Percentiles rank a stretch among this genome's conserved stretches.
These are phyloP conservation scores for Bombyx huttoni DNA, from an alignment of 2,888 invertebrate species.

Conservation along the genomic window DNA sequence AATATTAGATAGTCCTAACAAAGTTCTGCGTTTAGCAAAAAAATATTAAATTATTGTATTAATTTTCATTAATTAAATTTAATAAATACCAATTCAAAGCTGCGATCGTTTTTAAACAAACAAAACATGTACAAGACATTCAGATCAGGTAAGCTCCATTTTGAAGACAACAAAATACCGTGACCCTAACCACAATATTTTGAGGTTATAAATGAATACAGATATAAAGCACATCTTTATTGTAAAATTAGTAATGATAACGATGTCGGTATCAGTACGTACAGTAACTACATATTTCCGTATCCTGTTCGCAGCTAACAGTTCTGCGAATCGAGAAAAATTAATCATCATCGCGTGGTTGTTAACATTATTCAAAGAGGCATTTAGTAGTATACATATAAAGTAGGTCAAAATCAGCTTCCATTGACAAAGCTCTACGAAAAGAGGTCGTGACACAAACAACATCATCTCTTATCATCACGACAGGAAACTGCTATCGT, in stretches of 20 bases:
- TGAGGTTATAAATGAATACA: neutral
- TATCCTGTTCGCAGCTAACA: slow-evolving; percentile 18
- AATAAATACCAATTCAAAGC: too few relatives aligned
- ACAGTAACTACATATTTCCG: slow-evolving; percentile 9
- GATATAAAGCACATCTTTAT: slow-evolving; percentile 1
- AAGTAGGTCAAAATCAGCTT: slow-evolving; percentile 68
- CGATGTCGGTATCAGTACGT: neutral
- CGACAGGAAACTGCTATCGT: slow-evolving; percentile 63
- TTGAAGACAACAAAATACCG: too few relatives aligned
- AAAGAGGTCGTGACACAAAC: slow-evolving; percentile 57
- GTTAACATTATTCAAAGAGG: slow-evolving; percentile 23
- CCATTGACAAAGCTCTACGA: slow-evolving; percentile 60
- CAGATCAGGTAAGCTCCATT: too few relatives aligned
- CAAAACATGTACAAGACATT: too few relatives aligned
- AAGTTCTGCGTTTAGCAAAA: too few relatives aligned
- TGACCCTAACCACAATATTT: too few relatives aligned
- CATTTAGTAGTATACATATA: slow-evolving; percentile 18
- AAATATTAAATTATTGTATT: too few relatives aligned
- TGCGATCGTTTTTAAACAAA: too few relatives aligned
- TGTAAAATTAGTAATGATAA: slow-evolving; percentile 1
- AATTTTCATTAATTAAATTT: too few relatives aligned
- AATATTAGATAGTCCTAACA: too few relatives aligned
- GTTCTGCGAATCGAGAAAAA: slow-evolving; percentile 17
- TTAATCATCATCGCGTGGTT: slow-evolving; percentile 11
- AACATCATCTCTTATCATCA: slow-evolving; percentile 48